Percentiles rank a stretch among this genome's conserved stretches.
Conservation (phyloP, 2,797 vertebrate species). For the Sebastes oblongus region DNA sequence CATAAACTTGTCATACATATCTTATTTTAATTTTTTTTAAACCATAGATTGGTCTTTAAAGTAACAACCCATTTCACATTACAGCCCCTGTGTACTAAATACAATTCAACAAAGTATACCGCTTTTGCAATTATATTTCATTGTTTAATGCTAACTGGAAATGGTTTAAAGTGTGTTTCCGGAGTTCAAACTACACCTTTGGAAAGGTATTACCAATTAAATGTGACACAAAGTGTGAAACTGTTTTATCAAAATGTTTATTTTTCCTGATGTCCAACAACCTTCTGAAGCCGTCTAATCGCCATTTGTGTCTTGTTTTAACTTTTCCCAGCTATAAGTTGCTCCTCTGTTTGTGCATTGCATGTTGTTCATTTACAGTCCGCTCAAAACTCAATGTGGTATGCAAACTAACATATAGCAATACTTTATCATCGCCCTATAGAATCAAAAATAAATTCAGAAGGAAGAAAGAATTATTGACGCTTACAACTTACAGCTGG, state of each 20-base stretch:
- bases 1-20: neutral
- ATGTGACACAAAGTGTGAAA: neutral
- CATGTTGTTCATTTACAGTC: no score
- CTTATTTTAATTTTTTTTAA: neutral
- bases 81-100: neutral
- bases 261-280: no score
- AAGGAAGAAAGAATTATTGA: no score
- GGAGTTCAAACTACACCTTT: neutral
- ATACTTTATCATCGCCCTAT: no score
- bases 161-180: neutral
- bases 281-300: no score
- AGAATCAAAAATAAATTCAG: no score
- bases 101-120: neutral
- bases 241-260: neutral
- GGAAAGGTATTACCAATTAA: neutral
- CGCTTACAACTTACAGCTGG: no score
- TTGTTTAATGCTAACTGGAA: neutral
- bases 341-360: no score
- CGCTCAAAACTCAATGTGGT: no score
- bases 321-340: no score
- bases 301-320: no score
- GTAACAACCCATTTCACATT: neutral
- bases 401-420: no score
- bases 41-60: neutral
- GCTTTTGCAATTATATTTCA: neutral